These are phyloP conservation scores for Pocillopora meandrina DNA, from an alignment of 92 coral and sea anemone genomes.

Conservation along the genomic window DNA sequence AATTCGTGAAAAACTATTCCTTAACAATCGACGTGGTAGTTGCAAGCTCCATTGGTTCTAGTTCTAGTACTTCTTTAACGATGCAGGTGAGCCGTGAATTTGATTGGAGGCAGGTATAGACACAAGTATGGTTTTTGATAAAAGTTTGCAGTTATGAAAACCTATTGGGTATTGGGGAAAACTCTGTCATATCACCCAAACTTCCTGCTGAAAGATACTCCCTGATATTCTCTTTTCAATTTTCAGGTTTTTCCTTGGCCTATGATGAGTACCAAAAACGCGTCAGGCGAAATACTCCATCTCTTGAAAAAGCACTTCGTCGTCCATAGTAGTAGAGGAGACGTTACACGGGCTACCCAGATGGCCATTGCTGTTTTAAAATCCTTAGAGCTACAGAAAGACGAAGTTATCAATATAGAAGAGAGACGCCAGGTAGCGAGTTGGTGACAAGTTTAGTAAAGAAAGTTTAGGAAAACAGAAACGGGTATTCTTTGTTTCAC, in stretches of 20 bases:
- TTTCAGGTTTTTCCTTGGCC: slow-evolving; percentile 28
- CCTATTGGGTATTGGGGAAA: too few relatives aligned
- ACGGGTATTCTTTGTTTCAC: too few relatives aligned
- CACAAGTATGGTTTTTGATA: too few relatives aligned
- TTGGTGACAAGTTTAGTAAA: background rate
- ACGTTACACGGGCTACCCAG: background rate
- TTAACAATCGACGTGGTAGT: background rate
- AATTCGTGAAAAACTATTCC: background rate
- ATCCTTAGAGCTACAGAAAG: slow-evolving; percentile 1
- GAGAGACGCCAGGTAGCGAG: background rate
- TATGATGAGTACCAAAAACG: background rate
- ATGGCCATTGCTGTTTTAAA: slow-evolving; percentile 3
- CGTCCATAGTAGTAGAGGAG: background rate
- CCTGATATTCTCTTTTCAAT: background rate
- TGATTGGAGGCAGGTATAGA: too few relatives aligned
- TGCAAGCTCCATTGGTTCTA: slow-evolving; percentile 3
- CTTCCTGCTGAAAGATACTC: background rate
- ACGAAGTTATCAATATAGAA: background rate
- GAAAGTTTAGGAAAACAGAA: background rate
- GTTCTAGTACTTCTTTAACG: background rate
- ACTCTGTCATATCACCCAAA: background rate
- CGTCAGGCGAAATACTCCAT: background rate
- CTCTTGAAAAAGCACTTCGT: background rate
- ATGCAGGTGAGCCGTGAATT: background rate
- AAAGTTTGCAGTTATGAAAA: too few relatives aligned